A percentile compares a stretch with the other conserved stretches of the same genome.
Evolutionary conservation across 1,140 invertebrate species (phyloP).

Genomic region (Polyergus mexicanus): DNA sequence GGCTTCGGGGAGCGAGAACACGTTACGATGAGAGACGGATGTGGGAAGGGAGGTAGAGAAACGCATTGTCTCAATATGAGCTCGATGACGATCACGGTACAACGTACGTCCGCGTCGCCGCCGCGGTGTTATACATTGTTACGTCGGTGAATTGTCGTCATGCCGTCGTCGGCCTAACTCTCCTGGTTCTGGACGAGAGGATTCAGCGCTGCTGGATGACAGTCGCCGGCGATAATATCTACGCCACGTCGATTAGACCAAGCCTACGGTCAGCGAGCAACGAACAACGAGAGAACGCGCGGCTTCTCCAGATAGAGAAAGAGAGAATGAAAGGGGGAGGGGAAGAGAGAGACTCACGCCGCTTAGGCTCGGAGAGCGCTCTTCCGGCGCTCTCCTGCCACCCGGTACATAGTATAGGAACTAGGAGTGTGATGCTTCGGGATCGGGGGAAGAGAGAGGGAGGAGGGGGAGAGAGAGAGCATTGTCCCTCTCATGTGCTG

Average conservation of each 20-base stretch:
- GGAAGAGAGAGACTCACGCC: slow-evolving; percentile 7
- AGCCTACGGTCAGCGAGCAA: slow-evolving; percentile 61
- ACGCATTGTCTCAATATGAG: slow-evolving; percentile 62
- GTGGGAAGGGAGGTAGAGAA: slow-evolving; percentile 55
- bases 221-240: slow-evolving; percentile 71
- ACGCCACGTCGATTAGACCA: slow-evolving; percentile 71
- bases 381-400: slow-evolving; percentile 63
- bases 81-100: slow-evolving; percentile 68
- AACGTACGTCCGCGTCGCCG: slow-evolving; percentile 23
- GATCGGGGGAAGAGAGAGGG: slow-evolving; percentile 11
- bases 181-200: slow-evolving; percentile 52
- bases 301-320: slow-evolving; percentile 56
- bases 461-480: slow-evolving; percentile 9
- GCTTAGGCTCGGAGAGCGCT: slow-evolving; percentile 57
- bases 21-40: slow-evolving; percentile 21
- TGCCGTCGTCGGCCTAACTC: slow-evolving; percentile 59
- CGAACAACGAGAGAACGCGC: slow-evolving; percentile 47
- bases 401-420: slow-evolving; percentile 42
- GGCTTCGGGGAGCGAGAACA: slow-evolving; percentile 49
- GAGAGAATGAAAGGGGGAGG: slow-evolving; percentile 9
- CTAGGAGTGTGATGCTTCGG: slow-evolving; percentile 35
- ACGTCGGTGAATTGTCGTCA: slow-evolving; percentile 58
- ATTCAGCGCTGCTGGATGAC: slow-evolving; percentile 69
- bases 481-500: slow-evolving; percentile 65
- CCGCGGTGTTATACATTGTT: slow-evolving; percentile 60